Percentiles rank a stretch among this genome's conserved stretches.
Conservation (phyloP, 2,797 vertebrate species). For the Bradypodion pumilum region DNA sequence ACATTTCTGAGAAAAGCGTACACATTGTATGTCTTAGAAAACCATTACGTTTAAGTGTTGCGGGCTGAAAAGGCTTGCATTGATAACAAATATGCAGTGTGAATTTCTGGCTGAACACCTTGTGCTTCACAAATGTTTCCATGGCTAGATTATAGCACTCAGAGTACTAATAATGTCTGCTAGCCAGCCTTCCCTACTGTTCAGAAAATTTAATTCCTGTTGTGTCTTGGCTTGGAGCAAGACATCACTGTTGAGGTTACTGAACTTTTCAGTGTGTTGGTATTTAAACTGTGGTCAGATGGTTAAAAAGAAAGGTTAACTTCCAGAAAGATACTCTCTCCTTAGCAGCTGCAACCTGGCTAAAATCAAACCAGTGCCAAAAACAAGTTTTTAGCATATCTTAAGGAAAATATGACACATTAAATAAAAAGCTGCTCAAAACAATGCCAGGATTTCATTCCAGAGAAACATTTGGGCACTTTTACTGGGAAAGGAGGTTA, state of each 20-base stretch:
- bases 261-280: constrained; percentile 71
- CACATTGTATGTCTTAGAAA: constrained; percentile 42
- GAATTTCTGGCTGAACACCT: constrained; percentile 58
- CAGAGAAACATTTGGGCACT: constrained; percentile 82
- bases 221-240: constrained; percentile 73
- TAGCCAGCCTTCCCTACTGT: constrained; percentile 72
- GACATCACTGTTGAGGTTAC: constrained; percentile 73
- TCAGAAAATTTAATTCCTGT: constrained; percentile 77
- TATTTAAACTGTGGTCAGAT: constrained; percentile 74
- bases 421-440: constrained; percentile 80
- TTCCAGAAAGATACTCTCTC: constrained; percentile 50
- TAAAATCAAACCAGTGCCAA: constrained; percentile 51
- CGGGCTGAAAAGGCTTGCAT: constrained; percentile 51
- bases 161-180: constrained; percentile 68
- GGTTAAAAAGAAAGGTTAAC: constrained; percentile 19
- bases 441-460: constrained; percentile 80
- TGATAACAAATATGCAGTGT: constrained; percentile 55
- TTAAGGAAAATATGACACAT: constrained; percentile 64
- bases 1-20: constrained; percentile 34
- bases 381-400: constrained; percentile 62
- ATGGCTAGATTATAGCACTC: constrained; percentile 58
- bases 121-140: constrained; percentile 67
- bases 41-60: constrained; percentile 50
- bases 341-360: constrained; percentile 50
- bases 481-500: constrained; percentile 83